Conservation (phyloP, 2,113 vertebrate genomes). For the Lepisosteus oculatus region DNA sequence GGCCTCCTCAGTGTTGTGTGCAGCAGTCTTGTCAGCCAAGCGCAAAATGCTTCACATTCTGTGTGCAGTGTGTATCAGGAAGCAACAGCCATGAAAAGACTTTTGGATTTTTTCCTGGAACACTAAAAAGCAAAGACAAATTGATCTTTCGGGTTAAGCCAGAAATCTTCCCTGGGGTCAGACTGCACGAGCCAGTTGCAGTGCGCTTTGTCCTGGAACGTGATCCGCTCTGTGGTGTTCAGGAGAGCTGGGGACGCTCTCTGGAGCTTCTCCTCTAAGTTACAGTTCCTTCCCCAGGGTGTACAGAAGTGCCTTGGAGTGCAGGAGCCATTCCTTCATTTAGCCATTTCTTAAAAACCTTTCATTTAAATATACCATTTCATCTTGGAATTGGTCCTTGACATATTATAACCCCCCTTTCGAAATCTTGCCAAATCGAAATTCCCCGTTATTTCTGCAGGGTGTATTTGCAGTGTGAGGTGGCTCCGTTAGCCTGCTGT, state of each 20-base stretch:
- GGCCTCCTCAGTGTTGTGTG: background rate
- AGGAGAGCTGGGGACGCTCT: background rate
- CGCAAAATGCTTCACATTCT: too few species aligned
- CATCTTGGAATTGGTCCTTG: background rate
- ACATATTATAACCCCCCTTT: background rate
- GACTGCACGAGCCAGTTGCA: too few species aligned
- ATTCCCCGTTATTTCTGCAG: background rate
- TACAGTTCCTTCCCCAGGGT: background rate
- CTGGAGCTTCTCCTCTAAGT: background rate
- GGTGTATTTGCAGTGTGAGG: background rate
- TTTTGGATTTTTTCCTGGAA: too few species aligned
- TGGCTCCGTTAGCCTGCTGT: slow-evolving; percentile 15
- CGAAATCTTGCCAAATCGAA: background rate
- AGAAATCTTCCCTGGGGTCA: too few species aligned
- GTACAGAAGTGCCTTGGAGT: background rate
- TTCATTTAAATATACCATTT: background rate
- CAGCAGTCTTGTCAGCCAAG: too few species aligned
- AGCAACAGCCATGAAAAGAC: too few species aligned
- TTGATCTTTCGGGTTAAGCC: too few species aligned
- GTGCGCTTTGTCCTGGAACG: too few species aligned
- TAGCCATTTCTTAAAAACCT: too few species aligned
- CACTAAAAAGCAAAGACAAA: too few species aligned
- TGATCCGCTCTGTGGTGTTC: background rate
- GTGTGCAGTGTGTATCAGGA: too few species aligned
- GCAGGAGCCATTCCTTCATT: background rate